Evolutionary conservation across 1,140 invertebrate species (phyloP).

Genomic region (Drosophila obscura): DNA sequence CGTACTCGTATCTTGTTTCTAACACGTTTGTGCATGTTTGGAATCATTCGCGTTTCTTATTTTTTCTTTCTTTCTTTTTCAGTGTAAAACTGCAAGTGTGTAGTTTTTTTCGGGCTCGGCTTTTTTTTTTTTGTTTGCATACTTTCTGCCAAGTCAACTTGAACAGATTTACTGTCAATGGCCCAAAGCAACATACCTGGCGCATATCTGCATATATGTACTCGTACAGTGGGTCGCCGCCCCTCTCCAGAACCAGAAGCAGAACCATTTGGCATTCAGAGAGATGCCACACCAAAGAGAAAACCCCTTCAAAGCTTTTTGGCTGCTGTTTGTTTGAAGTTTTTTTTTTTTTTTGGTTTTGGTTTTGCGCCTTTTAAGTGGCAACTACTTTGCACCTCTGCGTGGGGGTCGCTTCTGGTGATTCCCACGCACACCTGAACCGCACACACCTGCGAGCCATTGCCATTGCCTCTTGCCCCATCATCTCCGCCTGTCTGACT

Average conservation of each 20-base stretch:
- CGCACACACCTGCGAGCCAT: conserved; percentile 10
- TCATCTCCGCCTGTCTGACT: conserved; percentile 25
- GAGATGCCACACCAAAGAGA: background rate
- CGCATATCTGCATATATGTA: conserved; percentile 12
- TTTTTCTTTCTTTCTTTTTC: background rate
- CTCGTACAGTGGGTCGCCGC: background rate
- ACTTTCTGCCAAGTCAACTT: conserved; percentile 36
- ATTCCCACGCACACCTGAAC: conserved; percentile 42
- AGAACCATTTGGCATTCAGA: conserved; percentile 4
- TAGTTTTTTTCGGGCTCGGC: conserved; percentile 8
- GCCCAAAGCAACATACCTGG: conserved; percentile 33
- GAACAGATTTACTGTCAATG: conserved; percentile 54
- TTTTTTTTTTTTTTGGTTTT: conserved; percentile 21
- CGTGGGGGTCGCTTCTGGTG: conserved; percentile 7
- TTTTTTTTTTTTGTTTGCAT: conserved; percentile 17
- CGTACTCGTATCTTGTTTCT: background rate
- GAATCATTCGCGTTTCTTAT: conserved; percentile 2
- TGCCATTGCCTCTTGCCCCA: no score
- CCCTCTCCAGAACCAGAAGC: background rate
- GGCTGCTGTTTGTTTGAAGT: conserved; percentile 61
- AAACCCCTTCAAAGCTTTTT: conserved; percentile 53
- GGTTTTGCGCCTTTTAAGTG: conserved; percentile 45
- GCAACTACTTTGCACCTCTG: conserved; percentile 56
- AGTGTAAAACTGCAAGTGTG: no score
- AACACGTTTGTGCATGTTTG: conserved; percentile 6